Evolutionary conservation across 2,888 invertebrate genomes (phyloP), one percentile per base, ranked within the genome.

Genomic region (Drosophila mimica): DNA sequence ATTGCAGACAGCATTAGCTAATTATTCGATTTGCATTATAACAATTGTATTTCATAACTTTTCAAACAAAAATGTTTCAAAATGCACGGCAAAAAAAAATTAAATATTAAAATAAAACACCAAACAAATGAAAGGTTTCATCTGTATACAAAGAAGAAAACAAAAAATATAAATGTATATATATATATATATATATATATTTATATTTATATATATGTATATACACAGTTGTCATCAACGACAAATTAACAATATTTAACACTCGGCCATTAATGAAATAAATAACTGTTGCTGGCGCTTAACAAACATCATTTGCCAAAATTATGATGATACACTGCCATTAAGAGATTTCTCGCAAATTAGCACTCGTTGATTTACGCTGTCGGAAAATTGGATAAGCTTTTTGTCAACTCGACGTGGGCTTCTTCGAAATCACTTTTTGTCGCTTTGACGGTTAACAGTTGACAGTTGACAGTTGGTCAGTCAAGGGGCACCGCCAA

Each of bases 1-100:
- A 58, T 40, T 49, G 58, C 63, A 53, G 36, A 58, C 9, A 52
- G 30, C 28, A 31, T 54, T 20, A 15, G 43, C 43, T 54, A 83
- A 67, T 86, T 65, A 77, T 68, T 78, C 34, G 30, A 71, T 78
- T 83, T 67, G 70, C 74, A 81, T 77, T 68, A 49, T 49, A 58
- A 31, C 61, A 73, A 71, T 63, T 66, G 69, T 65, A 70, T 72
- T 66, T 88, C 63, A 75, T 75, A 70, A 79, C 59, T 83, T 62
- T 59, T 53, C 33, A 49, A 62, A 68, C 30, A 65, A 25, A 60
- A 43, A 49, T 78, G 34, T 59, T 68, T 62, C 8, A 34, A 52
- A 63, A 67, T 52, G 49, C 57, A 69, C 58, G n/a, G 28, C 25
- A 9, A 65, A 73, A 60, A 76, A 46, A 33, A 54, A 38, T 9